Evolutionary conservation across 2,888 invertebrate genomes (phyloP), one percentile per base, ranked within the genome.

Genomic region (Agrilus biguttatus): DNA sequence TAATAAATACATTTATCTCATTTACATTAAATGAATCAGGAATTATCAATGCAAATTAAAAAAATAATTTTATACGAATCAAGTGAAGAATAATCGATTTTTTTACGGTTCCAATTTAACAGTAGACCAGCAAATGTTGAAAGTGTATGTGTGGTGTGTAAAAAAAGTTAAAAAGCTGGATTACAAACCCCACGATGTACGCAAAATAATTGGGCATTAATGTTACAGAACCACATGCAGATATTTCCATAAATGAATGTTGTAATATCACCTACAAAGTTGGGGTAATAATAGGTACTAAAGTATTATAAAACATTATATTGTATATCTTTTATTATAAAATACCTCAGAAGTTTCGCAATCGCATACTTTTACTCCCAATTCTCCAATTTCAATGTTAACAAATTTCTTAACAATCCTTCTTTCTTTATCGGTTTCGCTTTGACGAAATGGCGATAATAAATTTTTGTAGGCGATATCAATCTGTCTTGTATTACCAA

Each of bases 241-340:
- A 76, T 47, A 79, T 76, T 58, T 77, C 75, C 66, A 78, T 78
- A 55, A 74, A 79, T 39, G 73, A 71, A 57, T 77, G 75, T 44
- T 71, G 68, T 47, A 73, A 57, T 19, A 77, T 48, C 10, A 70
- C 51, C 75, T 76, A 55, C 45, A 68, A 62, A 8, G 5, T 10
- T 28, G 28, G 2, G 23, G 6, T 23, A 23, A 23, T 2, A 6
- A 7, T 23, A 19, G 5, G 19, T 19, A 7, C 23, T 6, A 8
- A 23, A 23, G 4, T 10, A 28, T 28, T 4, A 28, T 21, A 21
- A 21, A 21, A 3, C 3, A 21, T 21, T 21, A 21, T 5, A 6
- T 21, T n/a, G n/a, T n/a, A 6, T 6, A 23, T 23, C 23, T 6
- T 23, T 8, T 8, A 23, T 23, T 8, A 23, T 10, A 28, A 28